Base-by-base conservation (phyloP, 1,140 invertebrate genomes). In the Popillia japonica region DNA sequence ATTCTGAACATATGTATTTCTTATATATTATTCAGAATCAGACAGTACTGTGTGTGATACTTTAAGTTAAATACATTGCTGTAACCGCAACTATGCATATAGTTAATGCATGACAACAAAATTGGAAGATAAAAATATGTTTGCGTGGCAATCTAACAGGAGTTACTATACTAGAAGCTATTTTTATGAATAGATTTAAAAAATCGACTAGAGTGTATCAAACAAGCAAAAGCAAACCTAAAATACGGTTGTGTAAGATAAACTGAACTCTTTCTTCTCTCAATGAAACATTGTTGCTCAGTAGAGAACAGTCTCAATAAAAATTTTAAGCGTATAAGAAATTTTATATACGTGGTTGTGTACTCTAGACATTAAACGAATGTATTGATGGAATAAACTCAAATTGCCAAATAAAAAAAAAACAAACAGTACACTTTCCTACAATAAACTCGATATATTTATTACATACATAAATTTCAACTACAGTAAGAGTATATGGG, bases 231-330 rank as follows among this genome's bases (percentile, higher is more conserved):
- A 11, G 10, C 0, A 48, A 48, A 48, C 44, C 10, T 48, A 14
- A 48, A n/a, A n/a, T 48, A 48, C 44, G 61, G 61, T 64, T 64
- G 61, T 64, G 61, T 48, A 48, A 48, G 11, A 48, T 48, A 48
- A 48, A 48, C 17, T n/a, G n/a, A n/a, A n/a, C n/a, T n/a, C n/a
- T 48, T 11, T 48, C 44, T 48, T n/a, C 44, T 48, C 11, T 14
- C 4, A n/a, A 48, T 48, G 44, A 22, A 22, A 64, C 61, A 17
- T 64, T 64, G 17, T 64, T 64, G 20, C 23, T 27, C 61, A 23
- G 23, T 23, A 17, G n/a, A 64, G 22, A 17, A 6, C 4, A 64
- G 3, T 6, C 61, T 64, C 61, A 22, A n/a, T n/a, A n/a, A 64
- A 64, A 64, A 22, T 22, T 64, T 64, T 64, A 64, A 23, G 11